These are phyloP conservation scores for Drosophila niveifrons DNA, from an alignment of 2,888 invertebrate species.

Conservation along the genomic window DNA sequence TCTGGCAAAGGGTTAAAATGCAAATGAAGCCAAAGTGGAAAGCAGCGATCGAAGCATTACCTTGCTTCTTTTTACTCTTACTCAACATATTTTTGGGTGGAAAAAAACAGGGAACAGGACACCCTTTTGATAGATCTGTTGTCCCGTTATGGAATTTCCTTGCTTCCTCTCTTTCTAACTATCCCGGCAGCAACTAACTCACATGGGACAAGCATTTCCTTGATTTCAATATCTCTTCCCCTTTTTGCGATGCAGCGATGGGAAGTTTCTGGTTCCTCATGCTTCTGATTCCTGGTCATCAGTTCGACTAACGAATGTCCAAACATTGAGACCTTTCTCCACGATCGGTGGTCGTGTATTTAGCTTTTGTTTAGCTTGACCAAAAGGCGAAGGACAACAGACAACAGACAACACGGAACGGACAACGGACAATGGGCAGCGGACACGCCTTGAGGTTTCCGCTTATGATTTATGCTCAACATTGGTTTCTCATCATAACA, in stretches of 20 bases:
- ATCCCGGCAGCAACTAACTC: not conserved
- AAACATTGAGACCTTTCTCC: conserved; percentile 41
- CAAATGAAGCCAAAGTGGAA: conserved; percentile 55
- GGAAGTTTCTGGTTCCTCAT: conserved; percentile 6
- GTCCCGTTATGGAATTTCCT: conserved; percentile 6
- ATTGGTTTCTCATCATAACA: conserved; percentile 45
- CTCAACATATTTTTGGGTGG: conserved; percentile 7
- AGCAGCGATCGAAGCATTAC: conserved; percentile 25
- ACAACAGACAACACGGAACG: not conserved
- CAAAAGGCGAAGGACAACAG: conserved; percentile 13
- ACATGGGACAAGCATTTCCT: conserved; percentile 9
- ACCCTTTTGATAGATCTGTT: conserved; percentile 67
- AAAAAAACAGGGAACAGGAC: conserved; percentile 9
- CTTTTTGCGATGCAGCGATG: not conserved
- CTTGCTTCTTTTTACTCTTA: conserved; percentile 25
- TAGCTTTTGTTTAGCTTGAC: conserved; percentile 47
- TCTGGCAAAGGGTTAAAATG: conserved; percentile 65
- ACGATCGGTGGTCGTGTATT: not conserved
- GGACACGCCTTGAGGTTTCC: conserved; percentile 46
- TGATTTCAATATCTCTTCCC: conserved; percentile 37
- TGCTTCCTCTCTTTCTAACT: not conserved
- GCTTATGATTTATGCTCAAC: conserved; percentile 46
- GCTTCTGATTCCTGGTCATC: not conserved
- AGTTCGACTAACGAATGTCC: conserved; percentile 40
- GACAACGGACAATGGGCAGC: not conserved